Evolutionary conservation across 2,797 vertebrate genomes (phyloP), one percentile per base, ranked within the genome.

Genomic region (Iguana delicatissima): DNA sequence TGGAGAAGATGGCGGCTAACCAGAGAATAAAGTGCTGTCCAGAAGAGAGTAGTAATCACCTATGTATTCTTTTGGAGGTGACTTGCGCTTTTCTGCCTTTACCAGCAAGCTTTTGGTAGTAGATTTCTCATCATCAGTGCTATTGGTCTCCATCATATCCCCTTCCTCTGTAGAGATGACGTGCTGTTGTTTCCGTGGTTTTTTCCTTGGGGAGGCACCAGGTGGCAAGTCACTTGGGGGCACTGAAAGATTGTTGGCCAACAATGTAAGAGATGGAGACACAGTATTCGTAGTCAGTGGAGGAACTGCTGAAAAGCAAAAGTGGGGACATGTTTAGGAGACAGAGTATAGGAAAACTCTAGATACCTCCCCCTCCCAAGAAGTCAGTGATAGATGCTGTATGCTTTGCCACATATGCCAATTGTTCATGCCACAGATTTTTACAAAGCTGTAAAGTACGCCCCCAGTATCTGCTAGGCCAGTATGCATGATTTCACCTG

Each of bases 91-190:
- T 96, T 99, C 99, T 0, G 98, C 97, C 92, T 99, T 98, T 93
- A 98, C 97, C 26, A 98, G 94, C 88, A 98, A 96, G 84, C 97
- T 98, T 96, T 99, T 98, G 92, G 98, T 97, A 38, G 98, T 97
- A 72, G 98, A 97, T 95, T 98, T 98, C 94, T 99, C 99, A 80
- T 99, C 99, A 3, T 99, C 99, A 0, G 99, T 99, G 96, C 99
- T 99, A 95, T 99, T 99, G n/a, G 99, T 98, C 97, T 99, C 99
- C 97, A 99, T 98, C 99, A 99, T 99, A 93, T 99, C 99, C 0
- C 98, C 99, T 95, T 99, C 99, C 96, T 99, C 99, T 0, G 99
- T 99, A 35, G 99, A 99, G 95, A 99, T 99, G 72, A 99, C 97
- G 0, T 99, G 99, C 96, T 99, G 99, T 96, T 99, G 99, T 95